phyloP scores from a whole-genome alignment of 2,113 vertebrate species.

The Okapia johnstoni region DNA sequence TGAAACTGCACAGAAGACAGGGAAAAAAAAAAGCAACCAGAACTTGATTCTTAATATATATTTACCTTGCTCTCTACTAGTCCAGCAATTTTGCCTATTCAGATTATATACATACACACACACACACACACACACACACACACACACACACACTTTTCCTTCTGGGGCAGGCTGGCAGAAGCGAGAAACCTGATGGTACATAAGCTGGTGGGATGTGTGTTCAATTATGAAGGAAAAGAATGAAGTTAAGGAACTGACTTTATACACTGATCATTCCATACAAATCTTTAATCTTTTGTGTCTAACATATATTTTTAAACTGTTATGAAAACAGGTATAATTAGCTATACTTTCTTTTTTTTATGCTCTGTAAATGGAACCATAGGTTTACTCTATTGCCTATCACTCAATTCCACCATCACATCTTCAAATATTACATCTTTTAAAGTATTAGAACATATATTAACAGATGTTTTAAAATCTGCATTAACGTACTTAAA shows the following conservation, averaged over 20 bases:
- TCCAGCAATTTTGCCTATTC: not conserved
- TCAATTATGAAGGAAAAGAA: not conserved
- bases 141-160: not conserved
- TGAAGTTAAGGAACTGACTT: not conserved
- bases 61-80: not conserved
- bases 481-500: not conserved
- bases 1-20: not conserved
- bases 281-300: not conserved
- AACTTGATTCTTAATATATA: not conserved
- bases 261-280: not conserved
- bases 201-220: not conserved
- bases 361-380: not conserved
- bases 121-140: rapidly evolving
- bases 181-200: not conserved
- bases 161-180: not conserved
- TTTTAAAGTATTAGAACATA: not conserved
- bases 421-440: not conserved
- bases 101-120: not conserved
- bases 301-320: not conserved
- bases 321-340: not conserved
- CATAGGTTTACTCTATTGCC: not conserved
- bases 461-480: not conserved
- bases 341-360: not conserved
- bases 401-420: not conserved
- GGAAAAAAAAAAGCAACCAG: not conserved